Evolutionary conservation across 2,888 invertebrate genomes (phyloP).

Genomic region (Pseudeuparius sepicola): DNA sequence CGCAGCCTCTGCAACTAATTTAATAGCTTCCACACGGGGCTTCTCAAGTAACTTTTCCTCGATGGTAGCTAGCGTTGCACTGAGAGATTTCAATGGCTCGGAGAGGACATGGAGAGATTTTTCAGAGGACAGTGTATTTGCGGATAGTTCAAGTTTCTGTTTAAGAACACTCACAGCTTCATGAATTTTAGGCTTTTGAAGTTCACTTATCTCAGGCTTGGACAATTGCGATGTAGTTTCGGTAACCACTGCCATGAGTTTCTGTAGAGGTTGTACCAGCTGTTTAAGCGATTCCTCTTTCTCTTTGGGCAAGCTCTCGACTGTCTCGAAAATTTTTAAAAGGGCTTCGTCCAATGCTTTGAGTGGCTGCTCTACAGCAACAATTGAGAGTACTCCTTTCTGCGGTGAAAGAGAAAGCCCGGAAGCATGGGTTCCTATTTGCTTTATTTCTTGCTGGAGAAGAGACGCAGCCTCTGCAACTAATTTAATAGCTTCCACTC

Average conservation of each 20-base stretch:
- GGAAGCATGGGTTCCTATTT: too few relatives aligned
- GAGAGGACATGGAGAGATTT: too few relatives aligned
- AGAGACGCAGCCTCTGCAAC: too few relatives aligned
- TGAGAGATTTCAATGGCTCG: too few relatives aligned
- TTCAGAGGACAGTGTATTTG: too few relatives aligned
- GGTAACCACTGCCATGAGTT: conserved; percentile 21
- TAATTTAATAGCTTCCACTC: too few relatives aligned
- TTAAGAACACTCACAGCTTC: conserved; percentile 10
- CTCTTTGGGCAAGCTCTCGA: conserved; percentile 11
- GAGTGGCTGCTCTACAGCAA: conserved; percentile 17
- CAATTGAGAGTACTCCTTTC: conserved; percentile 18
- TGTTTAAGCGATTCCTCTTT: conserved; percentile 15
- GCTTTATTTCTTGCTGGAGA: too few relatives aligned
- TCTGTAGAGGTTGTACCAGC: conserved; percentile 22
- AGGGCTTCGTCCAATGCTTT: conserved; percentile 13
- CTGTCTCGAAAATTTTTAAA: conserved; percentile 10
- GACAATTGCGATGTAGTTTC: conserved; percentile 18
- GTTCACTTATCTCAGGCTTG: conserved; percentile 15
- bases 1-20: too few relatives aligned
- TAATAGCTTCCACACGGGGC: too few relatives aligned
- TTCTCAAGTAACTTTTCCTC: too few relatives aligned
- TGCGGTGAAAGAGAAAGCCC: too few relatives aligned
- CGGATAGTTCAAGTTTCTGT: conserved; percentile 10
- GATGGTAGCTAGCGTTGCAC: too few relatives aligned
- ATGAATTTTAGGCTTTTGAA: conserved; percentile 14